Percentiles rank a stretch among this genome's conserved stretches.
Conservation (phyloP, 2,797 vertebrate species). For the Pipistrellus pygmaeus region DNA sequence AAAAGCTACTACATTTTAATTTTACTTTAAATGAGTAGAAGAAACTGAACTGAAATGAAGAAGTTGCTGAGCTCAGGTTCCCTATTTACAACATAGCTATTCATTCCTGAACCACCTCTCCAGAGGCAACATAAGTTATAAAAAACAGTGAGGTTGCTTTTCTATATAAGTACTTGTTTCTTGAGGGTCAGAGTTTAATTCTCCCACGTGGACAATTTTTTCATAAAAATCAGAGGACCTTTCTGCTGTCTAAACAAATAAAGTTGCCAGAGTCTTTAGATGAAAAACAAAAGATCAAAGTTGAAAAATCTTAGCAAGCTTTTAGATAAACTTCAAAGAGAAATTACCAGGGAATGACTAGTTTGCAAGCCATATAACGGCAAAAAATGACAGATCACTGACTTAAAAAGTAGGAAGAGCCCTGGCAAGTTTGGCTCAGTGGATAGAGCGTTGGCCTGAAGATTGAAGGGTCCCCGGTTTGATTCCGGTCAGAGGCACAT, state of each 20-base stretch:
- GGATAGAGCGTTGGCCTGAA: too few species aligned
- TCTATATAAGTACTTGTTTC: neutral
- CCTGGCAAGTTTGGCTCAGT: too few species aligned
- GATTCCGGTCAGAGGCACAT: too few species aligned
- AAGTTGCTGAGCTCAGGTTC: neutral
- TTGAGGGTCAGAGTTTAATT: slow-evolving; percentile 24
- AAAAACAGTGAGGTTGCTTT: neutral
- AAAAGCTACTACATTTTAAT: neutral
- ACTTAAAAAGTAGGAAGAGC: neutral
- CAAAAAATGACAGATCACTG: neutral
- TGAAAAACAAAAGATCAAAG: slow-evolving; percentile 55
- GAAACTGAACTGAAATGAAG: slow-evolving; percentile 18
- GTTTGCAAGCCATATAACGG: slow-evolving; percentile 38
- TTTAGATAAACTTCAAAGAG: slow-evolving; percentile 61
- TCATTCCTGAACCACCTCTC: neutral
- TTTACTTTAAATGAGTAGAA: slow-evolving; percentile 37
- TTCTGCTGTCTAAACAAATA: slow-evolving; percentile 56
- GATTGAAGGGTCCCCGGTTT: too few species aligned
- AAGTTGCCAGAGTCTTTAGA: slow-evolving; percentile 3
- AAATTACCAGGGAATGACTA: slow-evolving; percentile 9
- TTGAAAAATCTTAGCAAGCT: slow-evolving; percentile 28
- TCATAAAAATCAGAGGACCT: slow-evolving; percentile 26
- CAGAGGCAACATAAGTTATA: neutral
- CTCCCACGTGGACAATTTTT: neutral
- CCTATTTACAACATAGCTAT: neutral